phyloP scores from a whole-genome alignment of 2,113 vertebrate genomes.

The Ctenomys sociabilis region DNA sequence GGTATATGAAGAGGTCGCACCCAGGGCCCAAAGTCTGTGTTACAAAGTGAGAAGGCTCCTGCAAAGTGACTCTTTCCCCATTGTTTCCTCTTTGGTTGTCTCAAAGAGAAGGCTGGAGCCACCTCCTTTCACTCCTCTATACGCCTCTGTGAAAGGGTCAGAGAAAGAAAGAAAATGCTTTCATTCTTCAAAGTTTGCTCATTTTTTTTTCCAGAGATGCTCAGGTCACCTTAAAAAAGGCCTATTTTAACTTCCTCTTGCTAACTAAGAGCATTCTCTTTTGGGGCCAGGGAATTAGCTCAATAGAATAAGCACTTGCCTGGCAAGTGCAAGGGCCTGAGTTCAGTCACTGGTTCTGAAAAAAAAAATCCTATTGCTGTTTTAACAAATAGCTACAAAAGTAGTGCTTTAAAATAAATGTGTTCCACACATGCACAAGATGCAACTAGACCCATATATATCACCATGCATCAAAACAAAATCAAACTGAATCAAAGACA shows the following conservation, averaged over 20 bases:
- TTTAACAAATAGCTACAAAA: not conserved
- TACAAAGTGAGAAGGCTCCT: not conserved
- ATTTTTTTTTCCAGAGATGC: not conserved
- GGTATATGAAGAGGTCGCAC: not conserved
- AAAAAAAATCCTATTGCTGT: too few species aligned
- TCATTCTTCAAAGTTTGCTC: not conserved
- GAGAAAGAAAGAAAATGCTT: not conserved
- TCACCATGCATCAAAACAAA: not conserved
- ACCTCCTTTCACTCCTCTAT: not conserved
- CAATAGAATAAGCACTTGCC: too few species aligned
- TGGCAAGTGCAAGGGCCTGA: too few species aligned
- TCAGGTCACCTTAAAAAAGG: not conserved
- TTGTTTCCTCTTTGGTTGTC: not conserved
- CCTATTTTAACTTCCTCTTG: not conserved
- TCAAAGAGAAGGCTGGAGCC: not conserved
- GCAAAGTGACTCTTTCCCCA: constrained; percentile 2
- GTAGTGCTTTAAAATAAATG: not conserved
- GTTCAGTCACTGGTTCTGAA: too few species aligned
- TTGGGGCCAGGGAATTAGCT: too few species aligned
- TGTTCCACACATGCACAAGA: not conserved
- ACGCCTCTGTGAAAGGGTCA: not conserved
- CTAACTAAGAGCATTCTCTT: too few species aligned
- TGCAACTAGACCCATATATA: not conserved
- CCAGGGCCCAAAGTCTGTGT: not conserved
- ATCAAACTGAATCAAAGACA: not conserved